Evolutionary conservation across 2,888 invertebrate species (phyloP), one percentile per base, ranked within the genome.

Genomic region (Chrysolina oricalcia): DNA sequence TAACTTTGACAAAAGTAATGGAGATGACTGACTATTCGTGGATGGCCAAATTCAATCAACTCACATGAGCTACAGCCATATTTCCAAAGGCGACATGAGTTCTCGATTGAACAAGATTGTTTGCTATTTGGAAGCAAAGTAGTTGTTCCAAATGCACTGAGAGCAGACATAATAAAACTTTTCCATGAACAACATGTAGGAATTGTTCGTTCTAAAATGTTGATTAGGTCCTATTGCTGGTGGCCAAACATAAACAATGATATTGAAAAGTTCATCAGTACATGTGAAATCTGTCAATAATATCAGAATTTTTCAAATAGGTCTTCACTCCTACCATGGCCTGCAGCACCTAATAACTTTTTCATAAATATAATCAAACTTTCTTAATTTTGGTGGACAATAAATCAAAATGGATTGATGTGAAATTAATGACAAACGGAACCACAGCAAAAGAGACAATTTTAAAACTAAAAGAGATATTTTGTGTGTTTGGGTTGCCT

Each of bases 181-280:
- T 78, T 82, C 53, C 80, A 80, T 72, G 75, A 77, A 62, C 76
- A 78, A 53, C 80, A 81, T 53, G 23, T 75, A 41, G 82, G 80
- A 11, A 73, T 81, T 35, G 75, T 79, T 27, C 62, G 80, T 62
- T 74, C 78, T 4, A 79, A 82, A 78, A 78, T 78, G 80, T 63
- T 82, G 10, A 71, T 75, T 11, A 21, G 80, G n/a, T 73, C 78
- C 9, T 74, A 77, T 23, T 62, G 35, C 23, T 82, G 81, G 81
- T 81, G 81, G 78, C 79, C 80, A 46, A 69, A 65, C 13, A 59
- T 80, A 46, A 79, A 78, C 66, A 46, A 77, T 21, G 75, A 70
- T 19, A 66, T 82, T 23, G 80, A 82, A 73, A 76, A 75, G 46
- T 78, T 71, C 73, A 77, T 78, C n/a, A 48, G 56, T n/a, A 50